Conservation (phyloP, 2,888 invertebrate species). For the Andrena marginata region DNA sequence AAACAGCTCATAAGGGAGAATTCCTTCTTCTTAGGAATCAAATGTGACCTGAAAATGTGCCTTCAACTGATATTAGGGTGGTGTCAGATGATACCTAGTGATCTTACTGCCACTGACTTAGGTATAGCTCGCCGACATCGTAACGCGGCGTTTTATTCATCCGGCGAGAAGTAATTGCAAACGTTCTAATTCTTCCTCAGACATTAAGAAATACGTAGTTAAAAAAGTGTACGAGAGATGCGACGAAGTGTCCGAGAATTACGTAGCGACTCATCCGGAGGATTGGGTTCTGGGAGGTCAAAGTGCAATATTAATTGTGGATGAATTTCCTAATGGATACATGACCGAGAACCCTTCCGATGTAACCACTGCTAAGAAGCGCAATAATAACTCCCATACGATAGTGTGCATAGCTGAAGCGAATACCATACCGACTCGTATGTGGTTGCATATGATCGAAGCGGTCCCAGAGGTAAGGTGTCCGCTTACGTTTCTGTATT, state of each 20-base stretch:
- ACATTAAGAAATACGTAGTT: slow-evolving; percentile 87
- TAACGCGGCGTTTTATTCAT: background rate
- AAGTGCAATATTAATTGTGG: slow-evolving; percentile 88
- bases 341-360: slow-evolving; percentile 87
- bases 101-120: slow-evolving; percentile 86
- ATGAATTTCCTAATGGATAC: slow-evolving; percentile 88
- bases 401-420: slow-evolving; percentile 90
- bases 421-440: slow-evolving; percentile 83
- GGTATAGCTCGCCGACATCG: slow-evolving; percentile 81
- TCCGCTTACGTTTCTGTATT: background rate
- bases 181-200: slow-evolving; percentile 82
- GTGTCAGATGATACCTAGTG: slow-evolving; percentile 88
- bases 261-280: slow-evolving; percentile 85
- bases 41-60: slow-evolving; percentile 88
- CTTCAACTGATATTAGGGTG: slow-evolving; percentile 88
- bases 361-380: slow-evolving; percentile 85
- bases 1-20: slow-evolving; percentile 85
- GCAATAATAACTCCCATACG: slow-evolving; percentile 86
- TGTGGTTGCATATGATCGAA: slow-evolving; percentile 84
- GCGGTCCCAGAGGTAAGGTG: slow-evolving; percentile 76
- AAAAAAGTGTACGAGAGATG: slow-evolving; percentile 87
- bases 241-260: slow-evolving; percentile 86
- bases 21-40: slow-evolving; percentile 88
- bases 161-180: background rate
- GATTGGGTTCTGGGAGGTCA: slow-evolving; percentile 87